Conservation (phyloP, 1,140 invertebrate genomes). For the Neotoxoptera formosana region DNA sequence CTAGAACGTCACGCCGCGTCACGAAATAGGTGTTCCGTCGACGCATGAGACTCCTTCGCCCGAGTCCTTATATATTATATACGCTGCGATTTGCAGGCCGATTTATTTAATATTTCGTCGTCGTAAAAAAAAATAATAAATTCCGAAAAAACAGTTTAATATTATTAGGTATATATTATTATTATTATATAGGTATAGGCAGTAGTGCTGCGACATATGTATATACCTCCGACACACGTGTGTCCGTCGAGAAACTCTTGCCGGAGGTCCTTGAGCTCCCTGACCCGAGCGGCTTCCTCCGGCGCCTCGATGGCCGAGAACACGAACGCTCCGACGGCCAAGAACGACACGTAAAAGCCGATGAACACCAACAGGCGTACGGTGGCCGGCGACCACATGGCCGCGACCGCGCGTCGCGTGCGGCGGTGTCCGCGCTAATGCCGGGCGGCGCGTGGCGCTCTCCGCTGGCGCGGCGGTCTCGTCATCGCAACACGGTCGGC, state of each 20-base stretch:
- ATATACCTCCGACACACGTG: constrained; percentile 70
- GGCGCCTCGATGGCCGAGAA: constrained; percentile 79
- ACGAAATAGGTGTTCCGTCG: neutral
- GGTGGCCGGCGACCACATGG: constrained; percentile 56
- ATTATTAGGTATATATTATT: no score
- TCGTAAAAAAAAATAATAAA: no score
- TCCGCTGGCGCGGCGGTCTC: constrained; percentile 42
- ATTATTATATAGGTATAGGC: no score
- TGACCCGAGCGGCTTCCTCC: constrained; percentile 68
- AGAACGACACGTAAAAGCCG: constrained; percentile 61
- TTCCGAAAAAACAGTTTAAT: no score
- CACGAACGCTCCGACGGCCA: constrained; percentile 73
- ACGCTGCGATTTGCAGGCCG: no score
- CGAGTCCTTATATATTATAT: no score
- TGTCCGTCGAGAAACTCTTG: constrained; percentile 70
- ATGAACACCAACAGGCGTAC: constrained; percentile 59
- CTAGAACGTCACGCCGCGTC: no score
- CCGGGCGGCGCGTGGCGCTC: constrained; percentile 5
- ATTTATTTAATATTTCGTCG: no score
- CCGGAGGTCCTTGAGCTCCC: constrained; percentile 67
- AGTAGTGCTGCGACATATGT: neutral
- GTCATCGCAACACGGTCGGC: constrained; percentile 57
- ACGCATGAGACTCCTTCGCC: neutral
- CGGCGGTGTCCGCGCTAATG: constrained; percentile 36
- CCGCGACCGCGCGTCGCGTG: constrained; percentile 23